Base-by-base conservation (phyloP, 2,113 vertebrate genomes). In the Piprites chloris region DNA sequence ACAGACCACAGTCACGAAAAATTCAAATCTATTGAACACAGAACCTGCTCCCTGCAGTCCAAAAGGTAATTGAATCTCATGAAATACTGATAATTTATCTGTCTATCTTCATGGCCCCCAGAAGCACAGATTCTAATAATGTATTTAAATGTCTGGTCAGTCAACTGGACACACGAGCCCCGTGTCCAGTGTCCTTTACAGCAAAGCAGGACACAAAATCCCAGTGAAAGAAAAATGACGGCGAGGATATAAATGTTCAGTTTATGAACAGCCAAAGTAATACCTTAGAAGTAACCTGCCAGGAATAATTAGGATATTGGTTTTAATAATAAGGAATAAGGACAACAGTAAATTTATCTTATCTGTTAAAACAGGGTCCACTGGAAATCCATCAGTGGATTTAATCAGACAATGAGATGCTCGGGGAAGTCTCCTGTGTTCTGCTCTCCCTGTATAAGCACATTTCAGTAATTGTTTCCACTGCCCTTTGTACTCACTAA, bases 401-500 rank as follows among this genome's bases (percentile, higher is more conserved):
- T 88, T 89, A 97, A 91, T 94, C 91, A 91, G 78, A 86, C 80
- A 94, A 78, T 56, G 61, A 93, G 92, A 80, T 86, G 81, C 81
- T 86, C 74, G 69, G 50, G 47, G 52, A 86, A 82, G 89, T 94
- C 95, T 96, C 86, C 72, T 52, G 74, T 82, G 90, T 61, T 96
- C 91, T 91, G 84, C 89, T 92, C 68, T 93, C 59, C 95, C 91
- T 81, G 50, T 92, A 56, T 56, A 77, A 95, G 82, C 78, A 80
- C 61, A 32, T 94, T 88, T 78, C 86, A 81, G 58, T 96, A 96
- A 96, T 95, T 94, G 92, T 95, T 96, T 93, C 81, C 72, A 74
- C 62, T 97, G 94, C 78, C 90, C 95, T 96, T 95, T 97, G 92
- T 92, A 76, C 58, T 81, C 87, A 46, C 84, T 95, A 95, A 95